Conservation (phyloP, 2,113 vertebrate genomes). For the Anoplopoma fimbria region DNA sequence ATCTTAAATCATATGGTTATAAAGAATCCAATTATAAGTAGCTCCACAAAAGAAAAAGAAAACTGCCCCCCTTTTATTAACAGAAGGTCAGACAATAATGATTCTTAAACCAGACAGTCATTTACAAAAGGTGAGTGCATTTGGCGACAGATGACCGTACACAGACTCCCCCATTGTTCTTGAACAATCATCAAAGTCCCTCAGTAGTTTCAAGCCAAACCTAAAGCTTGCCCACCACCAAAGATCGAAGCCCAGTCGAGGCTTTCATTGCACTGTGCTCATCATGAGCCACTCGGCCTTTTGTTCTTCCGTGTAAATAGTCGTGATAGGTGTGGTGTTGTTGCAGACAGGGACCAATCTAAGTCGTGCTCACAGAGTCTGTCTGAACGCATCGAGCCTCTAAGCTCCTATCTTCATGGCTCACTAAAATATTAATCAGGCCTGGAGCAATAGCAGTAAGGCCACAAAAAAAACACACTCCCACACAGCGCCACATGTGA, state of each 20-base stretch:
- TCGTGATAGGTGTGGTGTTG: constrained; percentile 48
- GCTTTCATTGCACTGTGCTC: constrained; percentile 58
- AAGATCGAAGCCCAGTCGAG: constrained; percentile 65
- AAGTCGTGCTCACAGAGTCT: constrained; percentile 18
- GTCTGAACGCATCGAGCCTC: constrained; percentile 36
- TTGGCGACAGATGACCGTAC: constrained; percentile 24
- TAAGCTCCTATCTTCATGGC: constrained; percentile 54
- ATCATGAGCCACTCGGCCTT: constrained; percentile 26
- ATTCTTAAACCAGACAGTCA: neutral
- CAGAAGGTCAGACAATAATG: constrained; percentile 8
- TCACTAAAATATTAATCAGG: constrained; percentile 72
- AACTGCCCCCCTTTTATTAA: neutral
- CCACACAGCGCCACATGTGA: constrained; percentile 24
- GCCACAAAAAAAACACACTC: neutral
- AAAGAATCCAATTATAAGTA: neutral
- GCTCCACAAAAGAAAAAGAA: neutral
- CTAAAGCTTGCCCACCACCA: constrained; percentile 34
- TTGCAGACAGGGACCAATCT: constrained; percentile 17
- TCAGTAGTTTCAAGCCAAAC: constrained; percentile 26
- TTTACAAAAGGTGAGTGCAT: neutral
- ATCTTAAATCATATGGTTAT: neutral
- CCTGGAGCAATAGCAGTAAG: constrained; percentile 39
- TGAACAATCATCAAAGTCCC: constrained; percentile 57
- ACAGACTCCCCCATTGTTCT: constrained; percentile 19
- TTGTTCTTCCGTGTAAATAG: constrained; percentile 65